Evolutionary conservation across 2,888 invertebrate species (phyloP).

Genomic region (Himalopsyche japonica): DNA sequence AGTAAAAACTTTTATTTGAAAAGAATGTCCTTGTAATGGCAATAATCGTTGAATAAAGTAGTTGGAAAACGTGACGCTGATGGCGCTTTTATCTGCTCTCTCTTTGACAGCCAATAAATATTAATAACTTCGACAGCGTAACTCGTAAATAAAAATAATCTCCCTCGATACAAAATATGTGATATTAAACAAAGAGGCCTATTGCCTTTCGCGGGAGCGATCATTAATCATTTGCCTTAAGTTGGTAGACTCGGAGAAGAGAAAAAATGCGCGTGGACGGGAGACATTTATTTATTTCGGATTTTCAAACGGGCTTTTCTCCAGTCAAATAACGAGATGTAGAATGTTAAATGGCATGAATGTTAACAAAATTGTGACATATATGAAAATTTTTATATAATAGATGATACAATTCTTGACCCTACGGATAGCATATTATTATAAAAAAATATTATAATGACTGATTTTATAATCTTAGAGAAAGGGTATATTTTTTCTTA

Average conservation of each 20-base stretch:
- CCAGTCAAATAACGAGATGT: not conserved
- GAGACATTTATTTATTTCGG: not conserved
- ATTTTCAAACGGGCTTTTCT: not conserved
- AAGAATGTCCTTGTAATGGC: not conserved
- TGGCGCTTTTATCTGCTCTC: not conserved
- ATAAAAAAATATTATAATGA: too few species aligned
- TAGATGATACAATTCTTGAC: not conserved
- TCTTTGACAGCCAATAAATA: conserved; percentile 34
- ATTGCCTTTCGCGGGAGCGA: conserved; percentile 5
- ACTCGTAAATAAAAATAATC: conserved; percentile 34
- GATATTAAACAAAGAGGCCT: conserved; percentile 26
- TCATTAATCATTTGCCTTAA: conserved; percentile 15
- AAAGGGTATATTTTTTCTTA: too few species aligned
- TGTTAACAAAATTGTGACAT: not conserved
- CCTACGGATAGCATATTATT: not conserved
- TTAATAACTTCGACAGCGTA: conserved; percentile 20
- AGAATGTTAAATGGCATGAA: not conserved
- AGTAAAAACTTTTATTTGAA: not conserved
- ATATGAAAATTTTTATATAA: not conserved
- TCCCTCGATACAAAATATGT: conserved; percentile 22
- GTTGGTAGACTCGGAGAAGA: not conserved
- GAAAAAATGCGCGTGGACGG: not conserved
- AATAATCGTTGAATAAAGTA: not conserved
- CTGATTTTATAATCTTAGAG: too few species aligned
- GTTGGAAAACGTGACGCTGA: not conserved